These are phyloP conservation scores for Anarhynchus alexandrinus DNA, from an alignment of 2,113 vertebrate species.

Conservation along the genomic window DNA sequence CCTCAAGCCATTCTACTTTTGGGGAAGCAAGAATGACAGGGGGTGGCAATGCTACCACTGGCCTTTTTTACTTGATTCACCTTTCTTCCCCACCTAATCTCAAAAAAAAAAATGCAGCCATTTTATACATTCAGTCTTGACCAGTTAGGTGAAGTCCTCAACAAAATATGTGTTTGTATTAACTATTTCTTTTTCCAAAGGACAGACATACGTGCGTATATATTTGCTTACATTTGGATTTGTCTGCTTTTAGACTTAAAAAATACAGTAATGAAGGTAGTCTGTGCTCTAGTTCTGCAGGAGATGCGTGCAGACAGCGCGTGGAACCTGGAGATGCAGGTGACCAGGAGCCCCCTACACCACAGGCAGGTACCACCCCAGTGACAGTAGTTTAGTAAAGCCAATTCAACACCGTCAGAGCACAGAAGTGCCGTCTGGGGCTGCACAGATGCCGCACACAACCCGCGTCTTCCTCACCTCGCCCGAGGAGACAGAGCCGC, in stretches of 20 bases:
- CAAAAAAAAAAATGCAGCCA: background rate
- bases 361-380: background rate
- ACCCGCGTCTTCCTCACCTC: background rate
- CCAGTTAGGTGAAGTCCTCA: background rate
- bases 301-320: fast-evolving
- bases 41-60: background rate
- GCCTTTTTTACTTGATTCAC: background rate
- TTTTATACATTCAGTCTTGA: background rate
- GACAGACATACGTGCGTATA: fast-evolving
- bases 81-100: background rate
- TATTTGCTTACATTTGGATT: background rate
- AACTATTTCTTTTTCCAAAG: background rate
- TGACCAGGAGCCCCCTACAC: background rate
- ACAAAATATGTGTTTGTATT: background rate
- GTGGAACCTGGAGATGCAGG: background rate
- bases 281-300: background rate
- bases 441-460: background rate
- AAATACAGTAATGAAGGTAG: background rate
- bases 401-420: background rate
- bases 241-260: background rate
- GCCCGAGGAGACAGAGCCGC: background rate
- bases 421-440: fast-evolving
- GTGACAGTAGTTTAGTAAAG: fast-evolving
- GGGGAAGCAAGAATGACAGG: background rate
- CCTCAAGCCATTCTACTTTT: background rate